Percentiles rank a stretch among this genome's conserved stretches.
Evolutionary conservation across 2,797 vertebrate species (phyloP).

Genomic region (Sciaenops ocellatus): DNA sequence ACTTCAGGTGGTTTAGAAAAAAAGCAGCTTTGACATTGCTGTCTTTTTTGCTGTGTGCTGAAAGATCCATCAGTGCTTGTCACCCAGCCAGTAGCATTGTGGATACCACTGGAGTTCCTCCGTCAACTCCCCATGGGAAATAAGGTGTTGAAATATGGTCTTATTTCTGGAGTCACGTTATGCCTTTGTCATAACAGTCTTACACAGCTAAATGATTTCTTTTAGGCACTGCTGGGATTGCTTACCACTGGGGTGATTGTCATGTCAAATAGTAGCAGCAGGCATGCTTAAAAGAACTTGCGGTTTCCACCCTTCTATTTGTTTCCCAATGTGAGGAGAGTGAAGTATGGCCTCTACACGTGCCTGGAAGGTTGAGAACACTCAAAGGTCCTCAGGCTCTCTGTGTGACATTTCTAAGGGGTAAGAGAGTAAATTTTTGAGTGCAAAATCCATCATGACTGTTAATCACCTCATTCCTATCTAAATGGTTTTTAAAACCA

Average conservation of each 20-base stretch:
- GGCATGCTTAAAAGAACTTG: conserved; percentile 39
- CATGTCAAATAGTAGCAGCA: conserved; percentile 57
- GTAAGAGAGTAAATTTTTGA: conserved; percentile 31
- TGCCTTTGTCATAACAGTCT: conserved; percentile 66
- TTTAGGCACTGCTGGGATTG: conserved; percentile 52
- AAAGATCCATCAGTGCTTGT: conserved; percentile 41
- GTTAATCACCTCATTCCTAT: conserved; percentile 66
- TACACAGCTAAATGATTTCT: conserved; percentile 59
- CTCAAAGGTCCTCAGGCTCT: conserved; percentile 33
- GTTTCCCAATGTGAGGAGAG: conserved; percentile 48
- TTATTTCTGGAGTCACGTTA: conserved; percentile 53
- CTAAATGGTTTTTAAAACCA: conserved; percentile 58
- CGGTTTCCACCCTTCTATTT: conserved; percentile 56
- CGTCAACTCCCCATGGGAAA: conserved; percentile 45
- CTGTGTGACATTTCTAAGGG: conserved; percentile 36
- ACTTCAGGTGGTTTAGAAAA: conserved; percentile 25
- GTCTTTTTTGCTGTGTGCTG: conserved; percentile 43
- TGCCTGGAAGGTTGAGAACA: conserved; percentile 34
- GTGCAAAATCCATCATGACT: conserved; percentile 43
- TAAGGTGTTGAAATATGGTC: conserved; percentile 69
- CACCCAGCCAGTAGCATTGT: not conserved
- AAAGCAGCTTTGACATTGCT: conserved; percentile 33
- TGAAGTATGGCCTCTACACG: conserved; percentile 43
- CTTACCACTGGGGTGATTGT: conserved; percentile 52
- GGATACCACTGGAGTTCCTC: conserved; percentile 38